phyloP scores from a whole-genome alignment of 2,113 vertebrate genomes.

The Hemibagrus wyckioides region DNA sequence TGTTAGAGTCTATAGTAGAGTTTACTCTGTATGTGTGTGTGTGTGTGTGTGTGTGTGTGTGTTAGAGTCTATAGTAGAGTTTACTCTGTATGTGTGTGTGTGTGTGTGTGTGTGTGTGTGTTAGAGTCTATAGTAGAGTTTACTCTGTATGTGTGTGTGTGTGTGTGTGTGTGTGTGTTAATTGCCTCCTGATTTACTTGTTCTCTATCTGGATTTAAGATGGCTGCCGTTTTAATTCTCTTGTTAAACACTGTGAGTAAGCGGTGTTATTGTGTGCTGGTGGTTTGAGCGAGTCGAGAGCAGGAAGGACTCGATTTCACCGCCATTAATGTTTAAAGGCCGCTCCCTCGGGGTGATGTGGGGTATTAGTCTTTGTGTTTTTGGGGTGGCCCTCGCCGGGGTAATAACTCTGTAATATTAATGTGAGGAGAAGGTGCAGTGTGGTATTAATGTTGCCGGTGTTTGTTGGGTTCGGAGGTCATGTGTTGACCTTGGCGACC shows the following conservation, averaged over 20 bases:
- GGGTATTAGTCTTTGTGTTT: slow-evolving; percentile 6
- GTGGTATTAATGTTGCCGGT: slow-evolving; percentile 27
- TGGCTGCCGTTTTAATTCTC: not conserved
- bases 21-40: too few relatives aligned
- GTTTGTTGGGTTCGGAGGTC: slow-evolving; percentile 23
- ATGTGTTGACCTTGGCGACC: slow-evolving; percentile 55
- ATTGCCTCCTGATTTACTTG: slow-evolving; percentile 4
- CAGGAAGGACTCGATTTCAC: not conserved
- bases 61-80: too few relatives aligned
- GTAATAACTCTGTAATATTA: slow-evolving; percentile 34
- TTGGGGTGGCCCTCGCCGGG: not conserved
- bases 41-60: too few relatives aligned
- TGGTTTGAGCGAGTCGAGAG: not conserved
- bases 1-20: too few relatives aligned
- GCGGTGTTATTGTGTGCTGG: not conserved
- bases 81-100: too few relatives aligned
- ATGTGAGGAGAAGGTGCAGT: slow-evolving; percentile 14
- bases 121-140: not conserved
- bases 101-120: too few relatives aligned
- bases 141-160: not conserved
- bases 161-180: not conserved
- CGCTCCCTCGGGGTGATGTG: not conserved
- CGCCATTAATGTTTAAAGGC: slow-evolving; percentile 41
- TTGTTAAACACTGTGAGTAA: not conserved
- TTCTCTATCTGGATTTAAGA: not conserved